These are phyloP conservation scores for Phragmatobia fuliginosa DNA, from an alignment of 2,888 invertebrate genomes.

Conservation along the genomic window DNA sequence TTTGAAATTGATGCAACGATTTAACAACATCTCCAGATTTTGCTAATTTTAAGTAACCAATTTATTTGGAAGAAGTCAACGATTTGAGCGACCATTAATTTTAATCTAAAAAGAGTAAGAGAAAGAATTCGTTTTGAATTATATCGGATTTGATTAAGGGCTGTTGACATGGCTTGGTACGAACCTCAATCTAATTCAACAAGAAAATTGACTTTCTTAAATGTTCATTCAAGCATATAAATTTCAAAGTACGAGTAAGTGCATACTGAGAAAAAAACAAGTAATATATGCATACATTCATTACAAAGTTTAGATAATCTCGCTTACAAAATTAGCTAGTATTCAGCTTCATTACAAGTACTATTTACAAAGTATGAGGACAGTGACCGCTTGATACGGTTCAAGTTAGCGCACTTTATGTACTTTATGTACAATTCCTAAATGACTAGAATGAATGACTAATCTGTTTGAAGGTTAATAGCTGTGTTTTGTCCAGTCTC, in stretches of 20 bases:
- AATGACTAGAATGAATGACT: conserved; percentile 1
- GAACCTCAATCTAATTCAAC: neutral
- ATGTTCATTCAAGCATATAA: neutral
- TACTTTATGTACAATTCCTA: conserved; percentile 1
- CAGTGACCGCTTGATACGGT: conserved; percentile 26
- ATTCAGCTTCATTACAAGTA: conserved; percentile 31
- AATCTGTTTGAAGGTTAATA: neutral
- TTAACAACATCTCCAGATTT: too few species aligned
- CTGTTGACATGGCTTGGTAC: too few species aligned
- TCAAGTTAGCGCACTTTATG: neutral
- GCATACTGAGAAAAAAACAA: neutral
- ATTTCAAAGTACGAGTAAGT: neutral
- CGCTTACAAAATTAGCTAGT: conserved; percentile 28
- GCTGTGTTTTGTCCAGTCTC: neutral
- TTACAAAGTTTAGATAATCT: conserved; percentile 13
- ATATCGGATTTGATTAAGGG: too few species aligned
- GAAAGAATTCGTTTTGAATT: too few species aligned
- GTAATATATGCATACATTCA: neutral
- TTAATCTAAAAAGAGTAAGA: too few species aligned
- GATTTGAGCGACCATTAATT: too few species aligned
- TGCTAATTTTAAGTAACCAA: too few species aligned
- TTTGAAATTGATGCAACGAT: too few species aligned
- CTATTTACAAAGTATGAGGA: conserved; percentile 43
- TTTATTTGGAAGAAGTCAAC: too few species aligned
- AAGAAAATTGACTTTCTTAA: neutral